Evolutionary conservation across 2,113 vertebrate species (phyloP).

Genomic region (Solenodon paradoxus): DNA sequence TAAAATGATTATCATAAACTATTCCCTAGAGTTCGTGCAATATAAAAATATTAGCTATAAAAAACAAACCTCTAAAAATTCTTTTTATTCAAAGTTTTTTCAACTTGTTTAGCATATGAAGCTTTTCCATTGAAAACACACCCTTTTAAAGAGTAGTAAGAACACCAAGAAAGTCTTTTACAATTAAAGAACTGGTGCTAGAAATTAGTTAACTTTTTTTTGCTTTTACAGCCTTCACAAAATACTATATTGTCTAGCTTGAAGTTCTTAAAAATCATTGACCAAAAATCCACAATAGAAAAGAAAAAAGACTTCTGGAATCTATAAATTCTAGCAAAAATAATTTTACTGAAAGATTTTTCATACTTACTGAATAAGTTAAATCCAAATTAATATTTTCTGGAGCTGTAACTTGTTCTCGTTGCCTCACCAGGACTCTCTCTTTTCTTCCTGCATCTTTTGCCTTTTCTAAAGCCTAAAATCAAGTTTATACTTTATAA

Average conservation of each 20-base stretch:
- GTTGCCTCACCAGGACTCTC: conserved; percentile 90
- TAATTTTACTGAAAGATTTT: background rate
- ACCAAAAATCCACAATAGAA: background rate
- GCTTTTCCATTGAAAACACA: background rate
- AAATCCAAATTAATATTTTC: conserved; percentile 94
- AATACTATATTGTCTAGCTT: background rate
- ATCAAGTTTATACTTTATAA: conserved; percentile 58
- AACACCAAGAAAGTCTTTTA: conserved; percentile 17
- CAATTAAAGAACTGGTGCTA: background rate
- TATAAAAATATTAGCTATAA: conserved; percentile 6
- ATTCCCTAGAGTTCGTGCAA: background rate
- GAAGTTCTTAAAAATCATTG: background rate
- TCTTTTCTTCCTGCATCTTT: conserved; percentile 98
- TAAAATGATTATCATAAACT: background rate
- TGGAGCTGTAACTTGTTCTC: conserved; percentile 88
- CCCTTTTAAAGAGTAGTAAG: conserved; percentile 11
- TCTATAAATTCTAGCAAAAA: background rate
- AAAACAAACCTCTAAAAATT: background rate
- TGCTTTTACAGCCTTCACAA: background rate
- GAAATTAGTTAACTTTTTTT: background rate
- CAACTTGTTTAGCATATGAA: conserved; percentile 21
- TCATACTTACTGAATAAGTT: conserved; percentile 92
- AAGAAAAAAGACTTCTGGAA: background rate
- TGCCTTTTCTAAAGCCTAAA: conserved; percentile 95
- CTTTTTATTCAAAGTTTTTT: conserved; percentile 11